Conservation (phyloP, 2,113 vertebrate genomes). For the Centropus bengalensis region DNA sequence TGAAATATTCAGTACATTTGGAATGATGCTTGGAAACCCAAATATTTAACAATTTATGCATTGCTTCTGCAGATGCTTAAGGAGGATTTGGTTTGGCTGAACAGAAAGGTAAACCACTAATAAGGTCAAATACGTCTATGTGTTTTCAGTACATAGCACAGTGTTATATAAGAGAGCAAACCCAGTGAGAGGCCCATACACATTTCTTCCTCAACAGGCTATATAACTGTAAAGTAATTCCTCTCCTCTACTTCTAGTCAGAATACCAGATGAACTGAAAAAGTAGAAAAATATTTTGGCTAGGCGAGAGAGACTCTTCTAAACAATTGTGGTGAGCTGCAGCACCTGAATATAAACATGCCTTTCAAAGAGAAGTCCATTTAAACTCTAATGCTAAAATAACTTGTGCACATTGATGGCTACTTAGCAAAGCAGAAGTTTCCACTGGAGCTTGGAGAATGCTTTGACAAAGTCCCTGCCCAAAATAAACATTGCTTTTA, state of each 20-base stretch:
- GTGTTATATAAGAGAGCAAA: not conserved
- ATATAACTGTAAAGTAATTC: not conserved
- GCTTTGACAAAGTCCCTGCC: not conserved
- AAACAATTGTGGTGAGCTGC: not conserved
- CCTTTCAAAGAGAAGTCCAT: not conserved
- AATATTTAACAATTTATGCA: slow-evolving; percentile 30
- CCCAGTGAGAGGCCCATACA: not conserved
- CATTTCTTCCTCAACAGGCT: not conserved
- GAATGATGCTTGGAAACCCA: slow-evolving; percentile 13
- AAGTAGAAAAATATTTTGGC: not conserved
- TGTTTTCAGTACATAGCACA: not conserved
- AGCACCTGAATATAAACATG: not conserved
- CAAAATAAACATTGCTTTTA: not conserved
- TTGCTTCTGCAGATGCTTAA: not conserved
- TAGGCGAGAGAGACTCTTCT: not conserved
- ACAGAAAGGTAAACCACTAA: not conserved
- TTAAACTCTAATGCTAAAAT: not conserved
- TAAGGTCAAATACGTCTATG: not conserved
- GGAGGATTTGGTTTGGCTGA: not conserved
- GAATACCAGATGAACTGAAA: not conserved
- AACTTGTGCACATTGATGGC: not conserved
- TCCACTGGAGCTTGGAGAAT: not conserved
- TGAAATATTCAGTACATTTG: slow-evolving; percentile 40
- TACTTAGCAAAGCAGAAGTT: not conserved
- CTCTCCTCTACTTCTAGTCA: not conserved